Evolutionary conservation across 35 echinoderm and acorn worm genomes (phyloP).

Genomic region (Chiridota heheva): DNA sequence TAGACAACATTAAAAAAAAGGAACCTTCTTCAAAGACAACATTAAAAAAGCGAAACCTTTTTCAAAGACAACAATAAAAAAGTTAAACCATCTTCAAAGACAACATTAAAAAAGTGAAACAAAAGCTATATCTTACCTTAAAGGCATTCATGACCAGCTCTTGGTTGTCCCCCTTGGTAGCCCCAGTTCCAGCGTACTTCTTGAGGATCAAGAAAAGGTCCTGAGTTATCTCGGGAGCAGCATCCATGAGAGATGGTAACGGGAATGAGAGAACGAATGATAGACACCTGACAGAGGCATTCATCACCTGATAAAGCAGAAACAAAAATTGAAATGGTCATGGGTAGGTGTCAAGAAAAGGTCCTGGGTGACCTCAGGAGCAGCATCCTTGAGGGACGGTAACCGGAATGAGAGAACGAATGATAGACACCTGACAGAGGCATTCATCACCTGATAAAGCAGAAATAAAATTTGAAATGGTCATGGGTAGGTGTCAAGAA

Average conservation of each 20-base stretch:
- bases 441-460: constrained; percentile 72
- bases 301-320: constrained; percentile 57
- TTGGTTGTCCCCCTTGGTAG: constrained; percentile 75
- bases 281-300: constrained; percentile 61
- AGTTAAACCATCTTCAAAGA: too few relatives aligned
- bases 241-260: constrained; percentile 56
- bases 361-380: constrained; percentile 50
- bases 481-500: constrained; percentile 81
- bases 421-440: constrained; percentile 63
- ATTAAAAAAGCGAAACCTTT: too few relatives aligned
- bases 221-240: constrained; percentile 51
- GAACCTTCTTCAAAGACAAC: too few relatives aligned
- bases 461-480: too few relatives aligned
- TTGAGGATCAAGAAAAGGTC: constrained; percentile 74
- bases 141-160: constrained; percentile 79
- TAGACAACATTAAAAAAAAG: too few relatives aligned
- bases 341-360: constrained; percentile 81
- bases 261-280: constrained; percentile 71
- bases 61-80: too few relatives aligned
- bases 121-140: too few relatives aligned
- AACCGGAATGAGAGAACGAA: constrained; percentile 73
- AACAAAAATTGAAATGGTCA: constrained; percentile 39
- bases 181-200: constrained; percentile 66
- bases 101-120: too few relatives aligned
- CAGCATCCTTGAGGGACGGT: constrained; percentile 46